Conservation (phyloP, 1,140 invertebrate genomes). For the Elymnias hypermnestra region DNA sequence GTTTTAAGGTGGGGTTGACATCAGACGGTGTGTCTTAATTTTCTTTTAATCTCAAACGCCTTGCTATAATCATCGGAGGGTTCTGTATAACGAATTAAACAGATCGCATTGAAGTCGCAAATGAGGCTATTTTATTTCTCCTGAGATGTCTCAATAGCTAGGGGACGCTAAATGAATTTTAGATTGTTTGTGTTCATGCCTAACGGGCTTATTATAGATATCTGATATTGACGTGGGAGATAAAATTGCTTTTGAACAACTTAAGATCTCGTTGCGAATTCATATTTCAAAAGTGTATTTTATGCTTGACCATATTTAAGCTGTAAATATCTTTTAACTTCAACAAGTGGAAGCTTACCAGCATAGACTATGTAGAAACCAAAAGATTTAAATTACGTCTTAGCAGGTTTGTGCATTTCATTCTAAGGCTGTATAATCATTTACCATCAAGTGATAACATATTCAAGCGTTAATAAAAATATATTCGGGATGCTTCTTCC, state of each 20-base stretch:
- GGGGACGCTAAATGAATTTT: constrained; percentile 38
- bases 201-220: constrained; percentile 25
- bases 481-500: too few relatives aligned
- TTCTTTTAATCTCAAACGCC: constrained; percentile 72
- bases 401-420: too few relatives aligned
- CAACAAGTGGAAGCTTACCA: too few relatives aligned
- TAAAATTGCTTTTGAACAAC: background rate
- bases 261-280: too few relatives aligned
- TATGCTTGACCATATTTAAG: too few relatives aligned
- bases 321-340: too few relatives aligned
- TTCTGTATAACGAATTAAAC: constrained; percentile 68
- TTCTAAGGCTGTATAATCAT: too few relatives aligned
- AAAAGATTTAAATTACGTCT: too few relatives aligned
- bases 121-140: constrained; percentile 68
- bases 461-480: too few relatives aligned
- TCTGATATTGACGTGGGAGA: constrained; percentile 15
- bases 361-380: too few relatives aligned
- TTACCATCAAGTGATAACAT: too few relatives aligned
- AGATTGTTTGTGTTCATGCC: constrained; percentile 47
- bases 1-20: constrained; percentile 35
- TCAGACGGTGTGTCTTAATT: constrained; percentile 62
- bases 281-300: too few relatives aligned
- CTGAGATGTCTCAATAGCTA: constrained; percentile 37
- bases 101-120: constrained; percentile 68
- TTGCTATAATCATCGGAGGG: constrained; percentile 65